Evolutionary conservation across 2,113 vertebrate species (phyloP), one percentile per base, ranked within the genome.

Genomic region (Acrocephalus kingi): DNA sequence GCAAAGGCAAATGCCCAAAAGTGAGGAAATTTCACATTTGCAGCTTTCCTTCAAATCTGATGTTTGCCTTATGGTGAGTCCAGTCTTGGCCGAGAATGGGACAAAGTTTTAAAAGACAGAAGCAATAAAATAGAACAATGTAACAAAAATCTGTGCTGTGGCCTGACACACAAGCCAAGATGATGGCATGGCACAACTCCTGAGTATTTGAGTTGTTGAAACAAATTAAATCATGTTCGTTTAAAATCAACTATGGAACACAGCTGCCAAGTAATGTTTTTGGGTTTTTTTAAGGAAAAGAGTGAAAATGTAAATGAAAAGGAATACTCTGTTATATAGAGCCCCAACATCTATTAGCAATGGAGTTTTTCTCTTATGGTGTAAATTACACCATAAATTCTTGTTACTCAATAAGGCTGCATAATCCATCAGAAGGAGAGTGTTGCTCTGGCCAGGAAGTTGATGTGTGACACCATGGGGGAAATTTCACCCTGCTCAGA

Each of bases 381-480:
- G 48, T 78, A 52, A 81, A 87, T 87, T 66, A 46, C 51, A 43
- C 31, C 18, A 58, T 41, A 41, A 79, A 72, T 88, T 35, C 55
- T 27, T 39, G 7, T 73, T 64, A 48, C 19, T 37, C 49, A n/a
- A 7, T 20, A 66, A 73, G 25, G 24, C 45, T 74, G 19, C 31
- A 46, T 27, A 59, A 24, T n/a, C 10, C 3, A 1, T 45, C 51
- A 76, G 68, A 31, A 73, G 16, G 19, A 52, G 37, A 19, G 33
- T 3, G 3, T 48, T 79, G 30, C 45, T 75, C 35, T 31, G 64
- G 17, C 33, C 17, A 27, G 41, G 30, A 71, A 75, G 54, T 9
- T 61, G 71, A 24, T 48, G 66, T 9, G 24, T 0, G 0, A 30
- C 27, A 55, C 35, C 30, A 23, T 2, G 10, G 23, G 10, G 15